Base-by-base conservation (phyloP, 2,888 invertebrate genomes). In the Tuberolachnus salignus region DNA sequence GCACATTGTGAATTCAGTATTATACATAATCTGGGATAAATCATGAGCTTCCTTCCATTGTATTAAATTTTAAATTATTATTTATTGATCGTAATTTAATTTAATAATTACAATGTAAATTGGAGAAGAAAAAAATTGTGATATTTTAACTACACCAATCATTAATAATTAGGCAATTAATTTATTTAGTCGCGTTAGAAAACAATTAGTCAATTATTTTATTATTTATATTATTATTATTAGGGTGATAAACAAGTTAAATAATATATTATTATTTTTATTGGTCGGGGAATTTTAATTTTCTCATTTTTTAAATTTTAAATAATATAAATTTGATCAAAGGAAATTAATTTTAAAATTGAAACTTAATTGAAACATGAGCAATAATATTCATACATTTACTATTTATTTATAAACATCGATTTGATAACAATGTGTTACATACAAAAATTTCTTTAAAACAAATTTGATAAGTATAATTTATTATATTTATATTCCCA, bases 131-230 rank as follows among this genome's bases (percentile, higher is more conserved):
- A 51, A 66, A 67, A 57, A 66, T 75, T 78, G 78, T 78, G 78
- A 78, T 78, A 78, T 69, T 69, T 78, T 69, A 74, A 74, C 51
- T 64, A 64, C 63, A 74, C 63, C 73, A 74, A 74, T 74, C 63
- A 74, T 64, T 74, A 64, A 55, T 55, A 42, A 23, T 16, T 53
- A 74, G 42, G 51, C n/a, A 64, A 42, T 73, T 73, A 23, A 64
- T n/a, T 74, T 73, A 63, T 73, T 46, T 26, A 34, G 34, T 34
- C 6, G 34, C 3, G 34, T 34, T 34, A 34, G 34, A 34, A 34
- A 34, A 34, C 3, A 34, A 34, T 34, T 34, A 34, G 34, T 34
- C 34, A 34, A 34, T 34, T 70, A 57, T 70, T 59, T 46, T 70
- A 34, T 16, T 44, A 70, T 57, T 71, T 66, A 66, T 23, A 23